Percentiles rank a stretch among this genome's conserved stretches.
Evolutionary conservation across 2,888 invertebrate genomes (phyloP).

Genomic region (Eulithis testata): DNA sequence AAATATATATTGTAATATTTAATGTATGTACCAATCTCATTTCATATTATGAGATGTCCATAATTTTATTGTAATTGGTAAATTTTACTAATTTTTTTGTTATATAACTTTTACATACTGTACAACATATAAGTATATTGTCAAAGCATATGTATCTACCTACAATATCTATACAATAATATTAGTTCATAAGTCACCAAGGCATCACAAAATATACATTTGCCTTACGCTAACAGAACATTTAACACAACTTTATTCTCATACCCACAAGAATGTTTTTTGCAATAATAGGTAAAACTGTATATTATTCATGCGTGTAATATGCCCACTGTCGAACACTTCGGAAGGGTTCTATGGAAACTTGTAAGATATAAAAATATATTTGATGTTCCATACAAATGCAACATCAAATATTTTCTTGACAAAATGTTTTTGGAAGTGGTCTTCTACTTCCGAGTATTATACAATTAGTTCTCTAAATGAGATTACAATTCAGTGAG

Average conservation of each 20-base stretch:
- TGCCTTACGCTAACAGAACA: constrained; percentile 20
- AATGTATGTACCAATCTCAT: not conserved
- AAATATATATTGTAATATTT: not conserved
- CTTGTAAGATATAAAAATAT: too few species aligned
- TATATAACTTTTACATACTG: constrained; percentile 1
- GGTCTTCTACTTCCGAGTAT: too few species aligned
- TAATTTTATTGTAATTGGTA: not conserved
- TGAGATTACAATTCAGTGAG: too few species aligned
- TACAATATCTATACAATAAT: constrained; percentile 7
- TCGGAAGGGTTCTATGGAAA: too few species aligned
- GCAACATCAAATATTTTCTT: too few species aligned
- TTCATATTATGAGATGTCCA: not conserved
- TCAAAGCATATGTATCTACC: constrained; percentile 14
- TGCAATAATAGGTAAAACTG: too few species aligned
- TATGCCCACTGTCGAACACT: too few species aligned
- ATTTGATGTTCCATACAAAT: too few species aligned
- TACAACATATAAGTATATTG: constrained; percentile 4
- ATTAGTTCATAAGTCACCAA: constrained; percentile 18
- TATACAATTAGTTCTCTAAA: too few species aligned
- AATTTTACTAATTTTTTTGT: not conserved
- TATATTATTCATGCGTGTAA: too few species aligned
- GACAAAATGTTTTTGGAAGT: too few species aligned
- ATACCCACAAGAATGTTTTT: constrained; percentile 2
- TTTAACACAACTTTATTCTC: constrained; percentile 15
- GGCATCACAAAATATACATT: constrained; percentile 28